These are phyloP conservation scores for Fundulus diaphanus DNA, from an alignment of 2,797 vertebrate species.

Conservation along the genomic window DNA sequence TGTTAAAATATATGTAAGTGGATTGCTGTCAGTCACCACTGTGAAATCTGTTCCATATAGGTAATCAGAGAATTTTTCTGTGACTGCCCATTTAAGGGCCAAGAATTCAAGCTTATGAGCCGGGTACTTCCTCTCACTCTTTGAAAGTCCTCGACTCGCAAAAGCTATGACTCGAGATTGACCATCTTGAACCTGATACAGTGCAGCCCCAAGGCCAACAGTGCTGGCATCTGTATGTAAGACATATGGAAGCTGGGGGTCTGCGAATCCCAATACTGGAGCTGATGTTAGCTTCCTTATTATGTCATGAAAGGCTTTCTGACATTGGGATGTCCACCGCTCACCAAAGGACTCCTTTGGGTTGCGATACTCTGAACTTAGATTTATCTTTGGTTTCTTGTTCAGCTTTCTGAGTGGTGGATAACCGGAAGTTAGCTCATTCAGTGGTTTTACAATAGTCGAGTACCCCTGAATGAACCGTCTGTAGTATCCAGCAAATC, in stretches of 20 bases:
- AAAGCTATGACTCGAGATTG: too few species aligned
- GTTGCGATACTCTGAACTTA: not conserved
- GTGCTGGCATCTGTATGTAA: too few species aligned
- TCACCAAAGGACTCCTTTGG: not conserved
- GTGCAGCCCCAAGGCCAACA: too few species aligned
- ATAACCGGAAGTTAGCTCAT: not conserved
- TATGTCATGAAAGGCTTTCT: not conserved
- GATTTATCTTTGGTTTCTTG: not conserved
- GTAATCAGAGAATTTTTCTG: too few species aligned
- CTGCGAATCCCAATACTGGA: not conserved
- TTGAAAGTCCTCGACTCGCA: too few species aligned
- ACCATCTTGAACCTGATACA: too few species aligned
- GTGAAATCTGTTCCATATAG: not conserved
- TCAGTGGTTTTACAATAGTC: not conserved
- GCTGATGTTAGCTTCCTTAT: not conserved
- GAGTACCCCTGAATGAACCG: not conserved
- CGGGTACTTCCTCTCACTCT: too few species aligned
- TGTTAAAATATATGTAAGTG: not conserved
- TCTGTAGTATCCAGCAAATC: not conserved
- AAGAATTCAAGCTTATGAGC: too few species aligned
- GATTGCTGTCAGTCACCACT: not conserved
- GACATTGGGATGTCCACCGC: not conserved
- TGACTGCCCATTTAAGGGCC: too few species aligned
- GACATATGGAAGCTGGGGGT: not conserved
- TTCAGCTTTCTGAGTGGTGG: not conserved